These are phyloP conservation scores for Argyresthia goedartella DNA, from an alignment of 2,888 invertebrate genomes.

Conservation along the genomic window DNA sequence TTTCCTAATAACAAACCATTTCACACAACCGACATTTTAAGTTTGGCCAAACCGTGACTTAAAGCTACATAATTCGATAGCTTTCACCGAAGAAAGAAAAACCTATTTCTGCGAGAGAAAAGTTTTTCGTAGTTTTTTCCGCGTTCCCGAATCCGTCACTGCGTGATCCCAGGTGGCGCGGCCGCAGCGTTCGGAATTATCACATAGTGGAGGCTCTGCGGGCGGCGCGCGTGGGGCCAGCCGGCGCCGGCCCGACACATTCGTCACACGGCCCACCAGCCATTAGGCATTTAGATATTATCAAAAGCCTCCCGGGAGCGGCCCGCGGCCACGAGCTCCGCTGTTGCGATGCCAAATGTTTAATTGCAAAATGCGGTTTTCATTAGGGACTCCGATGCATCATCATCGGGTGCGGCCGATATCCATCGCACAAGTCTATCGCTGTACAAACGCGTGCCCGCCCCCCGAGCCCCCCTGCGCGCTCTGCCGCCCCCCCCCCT, in stretches of 20 bases:
- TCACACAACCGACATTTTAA: background rate
- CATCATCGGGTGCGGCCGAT: slow-evolving; percentile 2
- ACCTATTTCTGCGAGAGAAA: background rate
- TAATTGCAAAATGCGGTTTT: slow-evolving; percentile 66
- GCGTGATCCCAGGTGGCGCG: slow-evolving; percentile 68
- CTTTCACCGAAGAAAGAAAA: background rate
- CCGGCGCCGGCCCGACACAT: slow-evolving; percentile 52
- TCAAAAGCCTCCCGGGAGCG: slow-evolving; percentile 59
- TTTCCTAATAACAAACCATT: no score
- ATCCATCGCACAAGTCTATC: slow-evolving; percentile 29
- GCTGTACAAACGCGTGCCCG: slow-evolving; percentile 21
- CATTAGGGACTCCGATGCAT: slow-evolving; percentile 22
- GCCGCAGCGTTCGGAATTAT: slow-evolving; percentile 72
- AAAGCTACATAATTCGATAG: background rate
- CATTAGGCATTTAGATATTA: slow-evolving; percentile 73
- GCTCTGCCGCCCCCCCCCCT: slow-evolving; percentile 36
- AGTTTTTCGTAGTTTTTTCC: background rate
- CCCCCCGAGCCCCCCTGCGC: slow-evolving; percentile 18
- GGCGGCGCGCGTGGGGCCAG: slow-evolving; percentile 10
- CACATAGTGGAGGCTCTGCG: slow-evolving; percentile 60
- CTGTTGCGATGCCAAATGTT: slow-evolving; percentile 49
- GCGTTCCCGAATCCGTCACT: slow-evolving; percentile 39
- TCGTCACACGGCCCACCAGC: slow-evolving; percentile 71
- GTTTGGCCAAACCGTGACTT: no score
- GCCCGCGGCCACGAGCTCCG: slow-evolving; percentile 38